Evolutionary conservation across 64 coral and sea anemone species (phyloP).

Genomic region (Dendronephthya gigantea): DNA sequence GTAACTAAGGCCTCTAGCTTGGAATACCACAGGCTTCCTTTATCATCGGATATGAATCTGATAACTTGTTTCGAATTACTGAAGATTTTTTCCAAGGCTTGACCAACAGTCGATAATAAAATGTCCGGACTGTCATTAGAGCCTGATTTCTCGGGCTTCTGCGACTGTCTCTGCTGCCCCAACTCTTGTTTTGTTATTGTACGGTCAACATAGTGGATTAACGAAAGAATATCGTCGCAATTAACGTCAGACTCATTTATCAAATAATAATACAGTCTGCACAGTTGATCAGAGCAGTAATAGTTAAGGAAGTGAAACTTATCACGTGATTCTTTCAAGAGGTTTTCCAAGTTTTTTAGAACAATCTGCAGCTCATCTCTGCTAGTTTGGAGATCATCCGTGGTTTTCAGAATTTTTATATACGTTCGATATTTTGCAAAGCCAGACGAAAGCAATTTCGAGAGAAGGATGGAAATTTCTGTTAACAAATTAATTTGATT

Average conservation of each 20-base stretch:
- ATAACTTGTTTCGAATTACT: not conserved
- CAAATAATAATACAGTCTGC: constrained; percentile 30
- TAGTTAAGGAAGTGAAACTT: constrained; percentile 59
- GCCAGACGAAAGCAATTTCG: constrained; percentile 23
- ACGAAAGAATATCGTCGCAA: constrained; percentile 5
- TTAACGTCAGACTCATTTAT: not conserved
- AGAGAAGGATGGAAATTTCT: constrained; percentile 29
- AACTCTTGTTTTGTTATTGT: not conserved
- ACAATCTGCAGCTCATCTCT: not conserved
- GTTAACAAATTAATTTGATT: constrained; percentile 42
- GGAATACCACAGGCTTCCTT: not conserved
- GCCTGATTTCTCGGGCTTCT: not conserved
- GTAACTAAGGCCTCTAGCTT: constrained; percentile 47
- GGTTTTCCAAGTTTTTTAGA: constrained; percentile 25
- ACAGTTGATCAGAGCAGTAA: constrained; percentile 68
- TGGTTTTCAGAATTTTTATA: not conserved
- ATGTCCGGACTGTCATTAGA: not conserved
- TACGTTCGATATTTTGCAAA: constrained; percentile 15
- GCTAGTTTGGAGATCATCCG: constrained; percentile 11
- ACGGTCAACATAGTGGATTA: constrained; percentile 33
- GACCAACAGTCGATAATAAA: not conserved
- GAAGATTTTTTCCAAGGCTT: not conserved
- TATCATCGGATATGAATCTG: not conserved
- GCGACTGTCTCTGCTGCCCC: not conserved
- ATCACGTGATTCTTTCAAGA: constrained; percentile 34